Evolutionary conservation across 2,888 invertebrate species (phyloP).

Genomic region (Neoascia interrupta): DNA sequence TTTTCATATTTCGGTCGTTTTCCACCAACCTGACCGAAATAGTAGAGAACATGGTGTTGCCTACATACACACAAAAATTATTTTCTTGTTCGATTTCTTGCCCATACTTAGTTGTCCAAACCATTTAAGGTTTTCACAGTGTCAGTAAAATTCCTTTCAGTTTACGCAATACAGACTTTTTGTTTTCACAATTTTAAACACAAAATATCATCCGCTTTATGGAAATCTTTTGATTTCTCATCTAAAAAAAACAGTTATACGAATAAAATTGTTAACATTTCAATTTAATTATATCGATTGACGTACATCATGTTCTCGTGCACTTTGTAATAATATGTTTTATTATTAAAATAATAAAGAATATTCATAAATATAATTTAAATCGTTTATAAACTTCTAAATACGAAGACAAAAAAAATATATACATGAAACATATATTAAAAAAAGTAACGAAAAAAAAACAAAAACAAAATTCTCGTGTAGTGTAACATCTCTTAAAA

Average conservation of each 20-base stretch:
- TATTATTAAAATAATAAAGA: slow-evolving; percentile 56
- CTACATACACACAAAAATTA: slow-evolving; percentile 13
- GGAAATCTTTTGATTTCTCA: slow-evolving; percentile 12
- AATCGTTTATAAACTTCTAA: slow-evolving; percentile 50
- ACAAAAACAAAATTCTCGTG: slow-evolving; percentile 33
- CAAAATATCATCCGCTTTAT: no score
- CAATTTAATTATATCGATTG: slow-evolving; percentile 9
- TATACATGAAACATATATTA: no score
- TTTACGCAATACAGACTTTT: no score
- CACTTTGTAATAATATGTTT: slow-evolving; percentile 55
- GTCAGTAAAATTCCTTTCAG: no score
- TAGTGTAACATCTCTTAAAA: slow-evolving; percentile 55
- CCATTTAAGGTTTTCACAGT: no score
- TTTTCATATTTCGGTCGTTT: slow-evolving; percentile 27
- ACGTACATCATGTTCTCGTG: slow-evolving; percentile 35
- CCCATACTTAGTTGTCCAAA: no score
- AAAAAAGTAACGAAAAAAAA: slow-evolving; percentile 1
- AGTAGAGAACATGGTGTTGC: slow-evolving; percentile 32
- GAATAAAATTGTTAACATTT: slow-evolving; percentile 7
- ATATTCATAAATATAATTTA: slow-evolving; percentile 55
- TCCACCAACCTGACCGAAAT: slow-evolving; percentile 20
- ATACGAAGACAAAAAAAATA: slow-evolving; percentile 37
- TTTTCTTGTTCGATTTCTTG: slow-evolving; percentile 23
- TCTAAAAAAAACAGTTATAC: slow-evolving; percentile 11
- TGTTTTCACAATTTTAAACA: no score